Percentiles rank a stretch among this genome's conserved stretches.
Conservation (phyloP, 1,140 invertebrate species). For the Argopecten irradians region DNA sequence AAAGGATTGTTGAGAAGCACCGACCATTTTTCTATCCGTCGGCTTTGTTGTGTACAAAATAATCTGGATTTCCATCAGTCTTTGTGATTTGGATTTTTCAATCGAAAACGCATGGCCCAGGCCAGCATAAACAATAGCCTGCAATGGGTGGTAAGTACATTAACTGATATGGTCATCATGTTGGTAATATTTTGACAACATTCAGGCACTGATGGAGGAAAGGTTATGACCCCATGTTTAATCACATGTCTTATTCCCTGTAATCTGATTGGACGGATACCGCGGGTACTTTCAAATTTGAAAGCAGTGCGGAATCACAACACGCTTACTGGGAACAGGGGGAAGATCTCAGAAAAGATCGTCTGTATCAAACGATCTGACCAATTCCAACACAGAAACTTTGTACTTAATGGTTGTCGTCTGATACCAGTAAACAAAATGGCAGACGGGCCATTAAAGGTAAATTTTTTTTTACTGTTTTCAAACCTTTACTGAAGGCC, state of each 20-base stretch:
- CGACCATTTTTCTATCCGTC: neutral
- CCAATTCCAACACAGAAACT: neutral
- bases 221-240: neutral
- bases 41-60: neutral
- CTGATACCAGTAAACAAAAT: neutral
- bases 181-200: neutral
- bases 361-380: neutral
- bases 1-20: neutral
- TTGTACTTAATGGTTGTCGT: neutral
- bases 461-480: constrained; percentile 4
- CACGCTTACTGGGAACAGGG: neutral
- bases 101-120: neutral
- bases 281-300: constrained; percentile 21
- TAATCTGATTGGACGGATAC: constrained; percentile 42
- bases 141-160: constrained; percentile 8
- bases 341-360: neutral
- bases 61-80: neutral
- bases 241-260: constrained; percentile 40
- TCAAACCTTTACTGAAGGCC: neutral
- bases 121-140: neutral
- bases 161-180: neutral
- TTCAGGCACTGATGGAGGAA: neutral
- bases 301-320: neutral
- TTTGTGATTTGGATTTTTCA: neutral
- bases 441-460: constrained; percentile 49